Evolutionary conservation across 2,888 invertebrate species (phyloP).

Genomic region (Heliconius sara): DNA sequence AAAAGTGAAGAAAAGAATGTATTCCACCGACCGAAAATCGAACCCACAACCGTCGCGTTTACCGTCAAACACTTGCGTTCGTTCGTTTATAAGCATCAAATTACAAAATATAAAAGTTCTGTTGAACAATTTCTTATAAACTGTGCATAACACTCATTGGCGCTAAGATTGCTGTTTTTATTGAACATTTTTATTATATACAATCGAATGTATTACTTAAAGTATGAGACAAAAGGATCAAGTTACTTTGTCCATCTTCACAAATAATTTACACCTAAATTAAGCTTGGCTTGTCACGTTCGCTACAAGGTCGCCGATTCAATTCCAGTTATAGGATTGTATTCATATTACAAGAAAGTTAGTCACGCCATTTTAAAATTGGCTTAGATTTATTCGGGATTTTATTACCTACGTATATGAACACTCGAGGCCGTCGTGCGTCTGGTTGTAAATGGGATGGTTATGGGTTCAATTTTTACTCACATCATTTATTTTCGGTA

Average conservation of each 20-base stretch:
- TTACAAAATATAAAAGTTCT: background rate
- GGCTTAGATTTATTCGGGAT: background rate
- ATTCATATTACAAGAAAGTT: slow-evolving; percentile 17
- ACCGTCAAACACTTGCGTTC: background rate
- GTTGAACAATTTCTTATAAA: background rate
- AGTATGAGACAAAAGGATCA: background rate
- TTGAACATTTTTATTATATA: background rate
- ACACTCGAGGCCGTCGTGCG: too few relatives aligned
- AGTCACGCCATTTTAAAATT: slow-evolving; percentile 15
- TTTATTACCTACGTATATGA: background rate
- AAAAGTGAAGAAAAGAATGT: background rate
- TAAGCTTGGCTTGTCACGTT: slow-evolving; percentile 36
- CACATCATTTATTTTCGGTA: too few relatives aligned
- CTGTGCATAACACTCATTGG: slow-evolving; percentile 7
- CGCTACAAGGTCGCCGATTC: slow-evolving; percentile 34
- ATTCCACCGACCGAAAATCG: background rate
- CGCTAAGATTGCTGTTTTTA: slow-evolving; percentile 4
- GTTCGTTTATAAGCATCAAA: background rate
- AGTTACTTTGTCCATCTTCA: background rate
- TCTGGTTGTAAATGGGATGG: too few relatives aligned
- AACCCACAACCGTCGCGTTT: background rate
- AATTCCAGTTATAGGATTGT: slow-evolving; percentile 14
- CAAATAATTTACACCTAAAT: slow-evolving; percentile 26
- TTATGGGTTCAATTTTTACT: too few relatives aligned
- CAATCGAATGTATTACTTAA: slow-evolving; percentile 12